Percentiles rank a stretch among this genome's conserved stretches.
Conservation (phyloP, 2,113 vertebrate genomes). For the Carassius carassius region DNA sequence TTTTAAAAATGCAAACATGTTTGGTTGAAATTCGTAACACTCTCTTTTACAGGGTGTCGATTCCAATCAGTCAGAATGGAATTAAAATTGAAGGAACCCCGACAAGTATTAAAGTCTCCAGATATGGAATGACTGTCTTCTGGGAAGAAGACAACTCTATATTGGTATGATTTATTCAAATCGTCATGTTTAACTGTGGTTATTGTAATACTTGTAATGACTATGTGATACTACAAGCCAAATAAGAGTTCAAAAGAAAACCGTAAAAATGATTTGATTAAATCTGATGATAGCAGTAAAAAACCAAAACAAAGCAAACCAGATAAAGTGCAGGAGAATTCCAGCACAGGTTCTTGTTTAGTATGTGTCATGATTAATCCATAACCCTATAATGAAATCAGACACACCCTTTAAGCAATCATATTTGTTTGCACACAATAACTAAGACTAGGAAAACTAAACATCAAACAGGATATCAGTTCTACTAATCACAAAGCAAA, state of each 20-base stretch:
- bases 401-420: conserved; percentile 2
- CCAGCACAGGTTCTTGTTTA: background rate
- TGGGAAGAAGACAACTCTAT: conserved; percentile 84
- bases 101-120: conserved; percentile 74
- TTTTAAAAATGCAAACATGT: background rate
- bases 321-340: background rate
- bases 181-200: background rate
- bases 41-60: conserved; percentile 64
- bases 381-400: background rate
- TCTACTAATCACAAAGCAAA: background rate
- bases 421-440: background rate
- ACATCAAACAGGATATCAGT: conserved; percentile 17
- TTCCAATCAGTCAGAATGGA: conserved; percentile 77
- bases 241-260: background rate
- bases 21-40: background rate
- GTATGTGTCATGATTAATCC: background rate
- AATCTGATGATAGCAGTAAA: background rate
- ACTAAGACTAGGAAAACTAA: background rate
- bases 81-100: conserved; percentile 72
- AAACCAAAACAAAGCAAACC: background rate
- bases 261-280: conserved; percentile 13
- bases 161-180: conserved; percentile 72
- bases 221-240: background rate
- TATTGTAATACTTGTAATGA: background rate
- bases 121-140: conserved; percentile 77